Conservation (phyloP, 2,113 vertebrate genomes). For the Andinoacara biseriatus region DNA sequence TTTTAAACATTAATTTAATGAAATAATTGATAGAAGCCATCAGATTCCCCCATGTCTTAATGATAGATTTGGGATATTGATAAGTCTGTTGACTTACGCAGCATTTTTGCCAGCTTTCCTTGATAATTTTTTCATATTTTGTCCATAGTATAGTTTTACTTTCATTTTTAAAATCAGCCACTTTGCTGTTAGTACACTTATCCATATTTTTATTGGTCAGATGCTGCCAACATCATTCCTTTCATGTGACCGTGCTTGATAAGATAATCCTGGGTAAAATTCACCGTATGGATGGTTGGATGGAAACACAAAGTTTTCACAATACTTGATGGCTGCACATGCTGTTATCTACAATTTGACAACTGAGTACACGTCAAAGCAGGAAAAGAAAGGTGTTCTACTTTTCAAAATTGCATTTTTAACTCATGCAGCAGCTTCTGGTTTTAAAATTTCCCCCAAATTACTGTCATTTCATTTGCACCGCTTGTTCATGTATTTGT, state of each 20-base stretch:
- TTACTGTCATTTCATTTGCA: neutral
- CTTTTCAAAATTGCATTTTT: neutral
- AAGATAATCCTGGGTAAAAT: no score
- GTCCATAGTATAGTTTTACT: neutral
- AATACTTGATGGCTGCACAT: neutral
- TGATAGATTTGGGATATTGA: neutral
- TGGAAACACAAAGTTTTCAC: no score
- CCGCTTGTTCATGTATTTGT: neutral
- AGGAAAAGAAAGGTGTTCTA: neutral
- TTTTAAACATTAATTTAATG: neutral
- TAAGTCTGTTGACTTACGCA: neutral
- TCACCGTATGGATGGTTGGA: no score
- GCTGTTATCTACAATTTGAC: neutral
- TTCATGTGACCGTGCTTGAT: no score
- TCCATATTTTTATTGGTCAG: neutral
- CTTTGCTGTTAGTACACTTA: neutral
- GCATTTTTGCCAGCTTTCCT: neutral
- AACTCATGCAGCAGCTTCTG: neutral
- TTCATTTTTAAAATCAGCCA: neutral
- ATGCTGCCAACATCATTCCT: no score
- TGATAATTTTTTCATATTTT: neutral
- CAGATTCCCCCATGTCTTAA: neutral
- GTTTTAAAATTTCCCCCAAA: neutral
- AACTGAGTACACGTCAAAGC: neutral
- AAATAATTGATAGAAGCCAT: neutral